Percentiles rank a stretch among this genome's conserved stretches.
These are phyloP conservation scores for Acrobeloides nanus DNA, from an alignment of 2,888 invertebrate species.

Conservation along the genomic window DNA sequence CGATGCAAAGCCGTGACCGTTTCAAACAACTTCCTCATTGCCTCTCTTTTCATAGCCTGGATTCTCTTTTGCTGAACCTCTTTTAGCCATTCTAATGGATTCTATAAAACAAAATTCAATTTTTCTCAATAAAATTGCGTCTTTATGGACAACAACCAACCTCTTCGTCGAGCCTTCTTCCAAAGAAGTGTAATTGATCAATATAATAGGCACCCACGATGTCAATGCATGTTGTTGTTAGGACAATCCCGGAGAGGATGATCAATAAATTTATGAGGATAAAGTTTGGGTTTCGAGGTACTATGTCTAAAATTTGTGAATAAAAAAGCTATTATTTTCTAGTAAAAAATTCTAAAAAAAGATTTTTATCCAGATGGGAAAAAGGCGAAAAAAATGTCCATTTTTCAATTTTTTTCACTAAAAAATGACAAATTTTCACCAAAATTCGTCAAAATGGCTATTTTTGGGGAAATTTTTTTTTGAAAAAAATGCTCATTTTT, in stretches of 20 bases:
- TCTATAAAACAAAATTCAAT: slow-evolving; percentile 20
- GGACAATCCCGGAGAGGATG: slow-evolving; percentile 80
- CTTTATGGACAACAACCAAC: slow-evolving; percentile 4
- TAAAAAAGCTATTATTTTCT: neutral
- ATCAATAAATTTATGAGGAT: slow-evolving; percentile 86
- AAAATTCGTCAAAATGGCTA: too few relatives aligned
- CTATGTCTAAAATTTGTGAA: slow-evolving; percentile 34
- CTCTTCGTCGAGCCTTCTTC: slow-evolving; percentile 42
- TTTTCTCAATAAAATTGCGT: neutral
- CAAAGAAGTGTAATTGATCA: slow-evolving; percentile 51
- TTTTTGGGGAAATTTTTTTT: too few relatives aligned
- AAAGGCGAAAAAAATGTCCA: too few relatives aligned
- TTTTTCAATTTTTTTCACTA: too few relatives aligned
- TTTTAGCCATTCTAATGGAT: slow-evolving; percentile 50
- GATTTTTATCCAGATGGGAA: neutral
- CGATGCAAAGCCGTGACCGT: slow-evolving; percentile 50
- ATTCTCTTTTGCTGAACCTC: slow-evolving; percentile 51
- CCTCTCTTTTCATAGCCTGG: slow-evolving; percentile 51
- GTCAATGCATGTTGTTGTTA: slow-evolving; percentile 94
- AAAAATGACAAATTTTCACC: too few relatives aligned
- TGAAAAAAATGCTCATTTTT: too few relatives aligned
- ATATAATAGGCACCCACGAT: slow-evolving; percentile 69
- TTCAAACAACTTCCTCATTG: slow-evolving; percentile 51
- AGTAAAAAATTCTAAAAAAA: too few relatives aligned
- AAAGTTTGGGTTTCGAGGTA: slow-evolving; percentile 68